Base-by-base conservation (phyloP, 2,888 invertebrate species). In the Sinotaia quadrata region DNA sequence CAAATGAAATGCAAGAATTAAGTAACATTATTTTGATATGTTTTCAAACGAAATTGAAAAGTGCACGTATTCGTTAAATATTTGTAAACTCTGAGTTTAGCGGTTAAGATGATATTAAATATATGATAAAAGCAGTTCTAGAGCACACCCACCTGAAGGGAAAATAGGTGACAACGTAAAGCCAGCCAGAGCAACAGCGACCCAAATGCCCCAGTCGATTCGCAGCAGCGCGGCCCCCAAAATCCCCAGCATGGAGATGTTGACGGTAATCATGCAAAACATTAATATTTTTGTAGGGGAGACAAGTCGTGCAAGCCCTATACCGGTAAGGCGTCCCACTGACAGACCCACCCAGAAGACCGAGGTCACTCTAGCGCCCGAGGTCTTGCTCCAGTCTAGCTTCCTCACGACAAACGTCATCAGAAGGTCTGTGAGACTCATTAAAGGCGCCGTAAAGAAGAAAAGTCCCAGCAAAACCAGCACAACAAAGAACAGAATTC, bases 271-370 rank as follows among this genome's bases (percentile, higher is more conserved):
- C 49, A 61, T 12, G 31, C 61, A 61, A n/a, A 18, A 7, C n/a
- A 51, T 15, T 21, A 61, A 51, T 49, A 61, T 61, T 24, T 18
- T 49, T 49, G 49, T 34, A 0, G 61, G 49, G 12, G 49, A 44
- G 2, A 61, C 8, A 3, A 61, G 8, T 15, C 33, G 44, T 8
- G 51, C 61, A 24, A 61, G 34, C 10, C 47, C 61, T 12, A 61
- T 51, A 34, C 61, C 61, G 18, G 49, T 21, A 21, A 61, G 34
- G 18, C 61, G 21, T 7, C 47, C 49, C 49, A 21, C 24, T 2
- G 61, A 18, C 49, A 61, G 12, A 1, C 61, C 61, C 61, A 61
- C 34, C 61, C 61, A 61, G 61, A 47, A 61, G 7, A 61, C 61
- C 2, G 61, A 47, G 4, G 49, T 47, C 18, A 61, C n/a, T 7